Conservation (phyloP, 1,140 invertebrate genomes). For the Cydia strobilella region DNA sequence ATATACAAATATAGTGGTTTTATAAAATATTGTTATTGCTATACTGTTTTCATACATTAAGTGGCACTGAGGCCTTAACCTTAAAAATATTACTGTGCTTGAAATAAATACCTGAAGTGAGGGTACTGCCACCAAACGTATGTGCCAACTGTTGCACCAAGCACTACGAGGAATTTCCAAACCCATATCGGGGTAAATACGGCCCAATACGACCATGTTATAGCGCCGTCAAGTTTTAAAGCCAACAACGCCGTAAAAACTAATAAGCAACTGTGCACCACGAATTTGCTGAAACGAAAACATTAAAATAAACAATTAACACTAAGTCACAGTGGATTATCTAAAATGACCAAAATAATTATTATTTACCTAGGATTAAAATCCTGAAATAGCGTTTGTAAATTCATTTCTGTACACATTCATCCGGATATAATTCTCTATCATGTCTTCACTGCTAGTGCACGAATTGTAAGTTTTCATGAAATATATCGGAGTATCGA, state of each 20-base stretch:
- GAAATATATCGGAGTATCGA: constrained; percentile 21
- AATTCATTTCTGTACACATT: constrained; percentile 87
- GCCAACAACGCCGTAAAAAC: constrained; percentile 95
- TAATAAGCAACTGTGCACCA: constrained; percentile 95
- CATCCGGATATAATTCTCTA: constrained; percentile 42
- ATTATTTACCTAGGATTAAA: constrained; percentile 92
- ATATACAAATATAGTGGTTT: too few relatives aligned
- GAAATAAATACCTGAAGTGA: constrained; percentile 87
- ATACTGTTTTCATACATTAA: too few relatives aligned
- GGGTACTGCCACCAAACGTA: constrained; percentile 97
- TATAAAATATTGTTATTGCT: not conserved
- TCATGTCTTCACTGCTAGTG: constrained; percentile 48
- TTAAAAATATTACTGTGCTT: not conserved
- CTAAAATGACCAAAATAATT: constrained; percentile 25
- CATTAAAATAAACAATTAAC: constrained; percentile 46
- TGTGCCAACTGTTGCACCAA: constrained; percentile 93
- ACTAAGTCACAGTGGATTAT: constrained; percentile 7
- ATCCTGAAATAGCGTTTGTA: constrained; percentile 94
- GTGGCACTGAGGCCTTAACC: too few relatives aligned
- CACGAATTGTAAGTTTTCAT: not conserved
- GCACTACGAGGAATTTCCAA: constrained; percentile 95
- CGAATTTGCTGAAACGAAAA: constrained; percentile 90
- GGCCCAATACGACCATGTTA: constrained; percentile 95
- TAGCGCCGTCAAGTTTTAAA: constrained; percentile 91
- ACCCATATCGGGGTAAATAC: constrained; percentile 98